Conservation (phyloP, 2,113 vertebrate species). For the Pleuronectes platessa region DNA sequence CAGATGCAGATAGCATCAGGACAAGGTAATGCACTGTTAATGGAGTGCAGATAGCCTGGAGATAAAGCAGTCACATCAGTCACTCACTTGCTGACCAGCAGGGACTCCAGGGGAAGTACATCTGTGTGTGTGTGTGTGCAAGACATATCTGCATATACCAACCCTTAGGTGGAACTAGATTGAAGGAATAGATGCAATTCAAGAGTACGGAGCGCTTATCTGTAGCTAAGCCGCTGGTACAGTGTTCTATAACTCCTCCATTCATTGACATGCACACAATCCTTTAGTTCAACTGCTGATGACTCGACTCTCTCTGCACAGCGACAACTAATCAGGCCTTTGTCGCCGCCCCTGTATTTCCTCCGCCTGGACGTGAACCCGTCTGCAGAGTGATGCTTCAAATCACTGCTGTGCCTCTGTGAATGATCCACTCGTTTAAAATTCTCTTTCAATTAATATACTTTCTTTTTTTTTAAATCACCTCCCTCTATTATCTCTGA, state of each 20-base stretch:
- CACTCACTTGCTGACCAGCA: conserved; percentile 35
- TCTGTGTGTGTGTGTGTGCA: conserved; percentile 13
- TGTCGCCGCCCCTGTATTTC: conserved; percentile 51
- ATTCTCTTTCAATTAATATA: too few species aligned
- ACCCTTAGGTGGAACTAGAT: conserved; percentile 42
- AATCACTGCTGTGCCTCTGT: conserved; percentile 44
- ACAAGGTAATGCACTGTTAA: conserved; percentile 47
- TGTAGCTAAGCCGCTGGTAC: conserved; percentile 18
- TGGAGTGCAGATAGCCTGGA: conserved; percentile 48
- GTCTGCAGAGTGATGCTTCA: conserved; percentile 57
- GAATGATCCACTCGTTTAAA: not conserved
- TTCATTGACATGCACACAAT: conserved; percentile 34
- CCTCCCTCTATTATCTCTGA: too few species aligned
- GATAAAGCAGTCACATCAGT: conserved; percentile 56
- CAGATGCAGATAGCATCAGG: conserved; percentile 54
- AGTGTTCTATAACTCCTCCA: conserved; percentile 22
- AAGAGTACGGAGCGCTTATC: conserved; percentile 42
- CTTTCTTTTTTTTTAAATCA: too few species aligned
- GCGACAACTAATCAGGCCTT: conserved; percentile 64
- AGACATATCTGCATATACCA: conserved; percentile 26
- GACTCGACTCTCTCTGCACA: conserved; percentile 54
- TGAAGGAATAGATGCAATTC: conserved; percentile 38
- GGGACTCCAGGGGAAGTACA: conserved; percentile 10
- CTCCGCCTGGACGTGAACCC: conserved; percentile 47
- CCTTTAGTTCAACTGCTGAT: conserved; percentile 57